Evolutionary conservation across 1,140 invertebrate species (phyloP).

Genomic region (Drosophila ohnishii): DNA sequence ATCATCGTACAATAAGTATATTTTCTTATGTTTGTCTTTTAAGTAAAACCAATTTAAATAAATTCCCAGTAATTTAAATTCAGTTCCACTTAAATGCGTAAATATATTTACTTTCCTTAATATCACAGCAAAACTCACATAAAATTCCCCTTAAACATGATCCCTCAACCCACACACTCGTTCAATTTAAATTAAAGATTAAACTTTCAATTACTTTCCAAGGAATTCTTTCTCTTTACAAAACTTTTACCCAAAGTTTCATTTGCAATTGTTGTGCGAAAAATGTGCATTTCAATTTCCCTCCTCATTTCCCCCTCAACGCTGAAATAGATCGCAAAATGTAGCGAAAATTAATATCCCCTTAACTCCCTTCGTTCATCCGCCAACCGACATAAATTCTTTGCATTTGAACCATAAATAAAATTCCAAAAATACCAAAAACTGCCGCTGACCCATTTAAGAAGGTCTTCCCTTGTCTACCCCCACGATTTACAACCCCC

Average conservation of each 20-base stretch:
- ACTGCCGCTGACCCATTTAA: slow-evolving; percentile 57
- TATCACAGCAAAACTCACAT: not conserved
- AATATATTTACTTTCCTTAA: not conserved
- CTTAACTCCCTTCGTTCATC: not conserved
- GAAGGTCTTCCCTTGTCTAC: not conserved
- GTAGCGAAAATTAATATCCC: slow-evolving; percentile 60
- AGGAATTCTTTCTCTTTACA: not conserved
- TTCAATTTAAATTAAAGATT: slow-evolving; percentile 6
- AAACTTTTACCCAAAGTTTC: slow-evolving; percentile 23
- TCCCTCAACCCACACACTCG: not conserved
- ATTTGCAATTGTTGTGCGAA: slow-evolving; percentile 13
- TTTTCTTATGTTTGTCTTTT: not conserved
- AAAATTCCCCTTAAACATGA: not conserved
- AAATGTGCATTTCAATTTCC: slow-evolving; percentile 55
- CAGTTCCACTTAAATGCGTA: not conserved
- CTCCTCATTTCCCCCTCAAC: slow-evolving; percentile 7
- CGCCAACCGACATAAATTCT: slow-evolving; percentile 46
- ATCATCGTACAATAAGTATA: not conserved
- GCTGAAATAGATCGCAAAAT: slow-evolving; percentile 50
- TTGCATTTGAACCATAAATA: slow-evolving; percentile 53
- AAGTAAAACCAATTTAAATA: not conserved
- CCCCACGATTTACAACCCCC: slow-evolving; percentile 1
- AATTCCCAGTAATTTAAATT: too few species aligned
- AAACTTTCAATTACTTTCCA: slow-evolving; percentile 11
- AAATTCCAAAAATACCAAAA: slow-evolving; percentile 49